Evolutionary conservation across 2,888 invertebrate genomes (phyloP), one percentile per base, ranked within the genome.

Genomic region (Eledone cirrhosa): DNA sequence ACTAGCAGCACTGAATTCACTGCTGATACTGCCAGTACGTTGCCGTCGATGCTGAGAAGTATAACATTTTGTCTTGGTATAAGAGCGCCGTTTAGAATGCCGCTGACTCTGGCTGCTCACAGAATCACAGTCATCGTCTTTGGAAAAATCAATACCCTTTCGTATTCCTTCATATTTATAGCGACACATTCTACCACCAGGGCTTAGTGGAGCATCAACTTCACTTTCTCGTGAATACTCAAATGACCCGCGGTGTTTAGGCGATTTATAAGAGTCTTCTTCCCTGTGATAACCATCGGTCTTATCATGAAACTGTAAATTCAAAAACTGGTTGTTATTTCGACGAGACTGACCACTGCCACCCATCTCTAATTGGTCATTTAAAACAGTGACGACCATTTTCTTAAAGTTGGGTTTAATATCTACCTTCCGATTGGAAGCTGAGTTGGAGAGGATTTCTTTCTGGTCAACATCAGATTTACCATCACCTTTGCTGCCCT

Each of bases 21-120:
- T 88, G 80, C 88, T 87, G 72, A 87, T 80, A 78, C 88, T 88
- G 63, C 87, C 88, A 41, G 86, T 84, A 33, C 88, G 82, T 67
- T 84, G 84, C n/a, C 82, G 82, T 65, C 85, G 82, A 27, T 80
- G 83, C 81, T 8, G 84, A 79, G 48, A 81, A 80, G 76, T 80
- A 48, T 76, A 76, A 22, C 48, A 48, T 27, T 48, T 48, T 7
- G 76, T 47, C 19, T 76, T 76, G 11, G 76, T 48, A 47, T 48
- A 76, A 24, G 76, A 76, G 29, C 48, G 48, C 13, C 48, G 76
- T 48, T 48, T 76, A 27, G 76, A 48, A 16, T 47, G 76, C 1
- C 48, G 47, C 22, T 76, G 76, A 24, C 27, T 48, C 48, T 76
- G 76, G 27, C 76, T 76, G 8, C 33, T 41, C 2, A 72, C 72